Conservation (phyloP, 2,888 invertebrate species). For the Cryptops parisi region DNA sequence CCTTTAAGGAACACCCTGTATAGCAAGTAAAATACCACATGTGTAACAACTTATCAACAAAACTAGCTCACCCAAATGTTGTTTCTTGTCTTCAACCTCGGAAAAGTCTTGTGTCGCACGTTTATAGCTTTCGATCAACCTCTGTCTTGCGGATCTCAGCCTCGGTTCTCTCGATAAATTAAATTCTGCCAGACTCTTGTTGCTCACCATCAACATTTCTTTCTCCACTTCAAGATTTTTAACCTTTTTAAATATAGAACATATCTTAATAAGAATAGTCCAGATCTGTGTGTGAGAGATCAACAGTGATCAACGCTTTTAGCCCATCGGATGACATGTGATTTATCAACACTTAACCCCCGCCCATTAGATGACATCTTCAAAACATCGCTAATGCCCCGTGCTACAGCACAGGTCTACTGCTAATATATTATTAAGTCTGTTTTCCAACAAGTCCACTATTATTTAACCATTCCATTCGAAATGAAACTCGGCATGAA, state of each 20-base stretch:
- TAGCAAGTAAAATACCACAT: no score
- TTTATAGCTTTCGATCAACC: conserved; percentile 45
- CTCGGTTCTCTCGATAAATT: conserved; percentile 76
- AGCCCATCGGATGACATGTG: no score
- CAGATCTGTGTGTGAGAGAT: not conserved
- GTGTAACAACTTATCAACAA: no score
- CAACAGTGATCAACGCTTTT: not conserved
- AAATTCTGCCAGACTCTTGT: conserved; percentile 78
- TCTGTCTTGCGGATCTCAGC: conserved; percentile 55
- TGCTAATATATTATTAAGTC: no score
- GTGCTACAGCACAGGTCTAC: no score
- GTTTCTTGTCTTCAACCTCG: conserved; percentile 57
- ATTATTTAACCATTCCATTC: no score
- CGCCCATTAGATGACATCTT: no score
- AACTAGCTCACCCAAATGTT: conserved; percentile 50
- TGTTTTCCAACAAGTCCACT: no score
- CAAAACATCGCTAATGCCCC: no score
- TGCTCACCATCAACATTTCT: conserved; percentile 72
- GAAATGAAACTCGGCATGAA: no score
- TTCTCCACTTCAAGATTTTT: conserved; percentile 59
- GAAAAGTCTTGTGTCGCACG: conserved; percentile 27
- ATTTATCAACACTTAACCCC: conserved; percentile 4
- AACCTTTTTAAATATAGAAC: conserved; percentile 41
- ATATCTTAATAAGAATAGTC: conserved; percentile 14
- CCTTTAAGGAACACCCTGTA: no score